These are phyloP conservation scores for Clupea harengus DNA, from an alignment of 2,113 vertebrate species.

Conservation along the genomic window DNA sequence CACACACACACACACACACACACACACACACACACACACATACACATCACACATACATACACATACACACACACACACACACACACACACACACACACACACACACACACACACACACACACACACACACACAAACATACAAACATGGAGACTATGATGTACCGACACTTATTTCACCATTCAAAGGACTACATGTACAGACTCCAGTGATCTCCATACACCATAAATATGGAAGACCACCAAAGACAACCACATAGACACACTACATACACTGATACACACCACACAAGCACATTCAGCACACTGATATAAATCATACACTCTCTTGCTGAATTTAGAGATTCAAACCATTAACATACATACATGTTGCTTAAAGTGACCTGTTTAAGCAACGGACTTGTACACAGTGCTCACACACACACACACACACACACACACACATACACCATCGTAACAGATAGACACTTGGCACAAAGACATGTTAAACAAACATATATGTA, in stretches of 20 bases:
- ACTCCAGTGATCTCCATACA: neutral
- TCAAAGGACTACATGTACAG: neutral
- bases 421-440: neutral
- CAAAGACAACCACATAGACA: neutral
- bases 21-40: neutral
- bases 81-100: neutral
- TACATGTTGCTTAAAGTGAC: no score
- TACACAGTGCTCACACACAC: neutral
- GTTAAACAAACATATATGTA: neutral
- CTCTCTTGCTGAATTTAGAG: no score
- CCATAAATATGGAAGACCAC: neutral
- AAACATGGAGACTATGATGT: neutral
- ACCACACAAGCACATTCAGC: neutral
- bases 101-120: neutral
- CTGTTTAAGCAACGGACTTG: neutral
- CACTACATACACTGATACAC: neutral
- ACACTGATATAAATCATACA: neutral
- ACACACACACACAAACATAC: neutral
- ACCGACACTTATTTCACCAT: neutral
- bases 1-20: slow-evolving; percentile 15
- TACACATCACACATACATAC: no score
- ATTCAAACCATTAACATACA: no score
- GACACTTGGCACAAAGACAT: neutral
- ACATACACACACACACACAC: neutral
- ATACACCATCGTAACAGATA: neutral